Conservation (phyloP, 2,113 vertebrate genomes). For the Gopherus flavomarginatus region DNA sequence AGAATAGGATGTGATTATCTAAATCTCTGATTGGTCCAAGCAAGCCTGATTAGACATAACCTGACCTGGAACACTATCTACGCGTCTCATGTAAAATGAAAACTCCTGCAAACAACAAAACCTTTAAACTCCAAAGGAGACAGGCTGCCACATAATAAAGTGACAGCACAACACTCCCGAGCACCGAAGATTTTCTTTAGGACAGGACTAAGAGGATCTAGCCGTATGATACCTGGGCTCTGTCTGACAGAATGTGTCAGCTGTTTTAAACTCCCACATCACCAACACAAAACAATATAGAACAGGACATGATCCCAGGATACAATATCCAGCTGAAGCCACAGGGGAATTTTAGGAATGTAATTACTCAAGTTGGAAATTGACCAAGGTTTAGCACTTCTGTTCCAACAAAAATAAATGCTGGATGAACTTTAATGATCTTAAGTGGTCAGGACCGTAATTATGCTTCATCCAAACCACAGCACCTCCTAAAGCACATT, state of each 20-base stretch:
- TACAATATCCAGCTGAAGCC: background rate
- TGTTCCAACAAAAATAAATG: background rate
- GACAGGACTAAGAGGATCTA: background rate
- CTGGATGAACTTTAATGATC: background rate
- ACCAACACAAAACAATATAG: background rate
- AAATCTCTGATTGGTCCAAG: constrained; percentile 11
- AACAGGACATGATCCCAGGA: background rate
- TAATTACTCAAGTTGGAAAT: too few relatives aligned
- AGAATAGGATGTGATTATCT: constrained; percentile 59
- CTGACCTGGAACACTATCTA: background rate
- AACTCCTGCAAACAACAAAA: background rate
- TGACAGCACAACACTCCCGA: background rate
- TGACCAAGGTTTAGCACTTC: background rate
- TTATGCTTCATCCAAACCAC: background rate
- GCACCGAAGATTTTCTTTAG: background rate
- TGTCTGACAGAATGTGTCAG: background rate
- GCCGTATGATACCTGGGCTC: background rate
- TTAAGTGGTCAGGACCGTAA: background rate
- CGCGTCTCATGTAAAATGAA: background rate
- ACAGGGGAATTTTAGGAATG: background rate
- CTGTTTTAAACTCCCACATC: background rate
- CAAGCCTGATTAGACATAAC: constrained; percentile 37
- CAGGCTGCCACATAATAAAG: background rate
- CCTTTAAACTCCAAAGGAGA: background rate
- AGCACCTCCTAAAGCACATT: background rate